These are phyloP conservation scores for Uropetala carovei DNA, from an alignment of 2,888 invertebrate species.

Conservation along the genomic window DNA sequence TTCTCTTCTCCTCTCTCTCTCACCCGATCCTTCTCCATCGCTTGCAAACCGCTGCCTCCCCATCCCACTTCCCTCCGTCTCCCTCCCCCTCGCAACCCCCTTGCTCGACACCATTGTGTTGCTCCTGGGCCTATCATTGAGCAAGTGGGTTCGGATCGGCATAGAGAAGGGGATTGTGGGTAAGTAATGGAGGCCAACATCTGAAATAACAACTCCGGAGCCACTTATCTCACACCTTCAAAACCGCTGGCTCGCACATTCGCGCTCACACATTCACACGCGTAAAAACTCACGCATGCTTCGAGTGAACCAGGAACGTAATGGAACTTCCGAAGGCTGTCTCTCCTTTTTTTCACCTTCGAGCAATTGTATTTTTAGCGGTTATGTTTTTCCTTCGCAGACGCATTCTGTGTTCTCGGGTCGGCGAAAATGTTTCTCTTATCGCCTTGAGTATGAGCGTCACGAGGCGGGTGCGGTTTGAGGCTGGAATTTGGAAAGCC, in stretches of 20 bases:
- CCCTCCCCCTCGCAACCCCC: background rate
- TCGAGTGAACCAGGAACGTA: background rate
- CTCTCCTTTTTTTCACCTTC: background rate
- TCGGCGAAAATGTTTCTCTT: background rate
- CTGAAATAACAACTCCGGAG: conserved; percentile 47
- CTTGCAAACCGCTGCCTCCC: background rate
- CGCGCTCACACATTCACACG: background rate
- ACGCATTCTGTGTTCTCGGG: background rate
- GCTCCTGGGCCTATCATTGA: conserved; percentile 37
- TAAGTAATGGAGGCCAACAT: conserved; percentile 4
- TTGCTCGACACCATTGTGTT: conserved; percentile 42
- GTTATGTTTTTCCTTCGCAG: background rate
- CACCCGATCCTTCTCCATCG: background rate
- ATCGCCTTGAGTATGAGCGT: background rate
- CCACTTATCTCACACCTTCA: conserved; percentile 29
- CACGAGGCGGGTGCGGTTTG: too few relatives aligned
- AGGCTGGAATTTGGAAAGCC: too few relatives aligned
- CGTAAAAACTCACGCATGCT: background rate
- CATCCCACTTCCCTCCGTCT: too few relatives aligned
- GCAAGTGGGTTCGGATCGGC: conserved; percentile 29
- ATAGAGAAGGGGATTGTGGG: conserved; percentile 21
- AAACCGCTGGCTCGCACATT: conserved; percentile 2
- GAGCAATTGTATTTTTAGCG: background rate
- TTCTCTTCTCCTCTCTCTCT: too few relatives aligned
- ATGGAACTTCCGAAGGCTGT: background rate